phyloP scores from a whole-genome alignment of 2,113 vertebrate species.

The Vanacampus margaritifer region DNA sequence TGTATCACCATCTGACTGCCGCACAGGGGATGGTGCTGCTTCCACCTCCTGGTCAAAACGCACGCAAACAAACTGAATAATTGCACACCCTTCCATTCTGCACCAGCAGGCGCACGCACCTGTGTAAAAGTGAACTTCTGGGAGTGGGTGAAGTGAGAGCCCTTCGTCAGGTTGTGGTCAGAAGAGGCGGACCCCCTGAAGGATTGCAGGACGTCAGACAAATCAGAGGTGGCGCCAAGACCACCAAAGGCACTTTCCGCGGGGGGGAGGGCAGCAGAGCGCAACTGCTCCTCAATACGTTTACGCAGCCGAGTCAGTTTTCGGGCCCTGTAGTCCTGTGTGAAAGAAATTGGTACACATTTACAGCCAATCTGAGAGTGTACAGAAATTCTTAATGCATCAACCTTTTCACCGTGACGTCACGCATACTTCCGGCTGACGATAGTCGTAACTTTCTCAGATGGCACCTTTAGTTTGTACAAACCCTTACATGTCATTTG shows the following conservation, averaged over 20 bases:
- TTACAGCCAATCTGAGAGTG: neutral
- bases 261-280: constrained; percentile 56
- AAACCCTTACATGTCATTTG: too few relatives aligned
- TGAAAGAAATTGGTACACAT: neutral
- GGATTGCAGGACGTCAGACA: constrained; percentile 76
- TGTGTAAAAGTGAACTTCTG: constrained; percentile 83
- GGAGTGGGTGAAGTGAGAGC: constrained; percentile 84
- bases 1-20: constrained; percentile 69
- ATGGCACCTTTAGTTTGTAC: too few relatives aligned
- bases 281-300: constrained; percentile 80
- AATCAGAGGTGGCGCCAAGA: constrained; percentile 63
- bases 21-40: constrained; percentile 54
- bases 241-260: constrained; percentile 40
- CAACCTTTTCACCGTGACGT: neutral
- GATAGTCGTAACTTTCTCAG: too few relatives aligned
- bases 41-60: constrained; percentile 54
- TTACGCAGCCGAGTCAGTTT: constrained; percentile 76
- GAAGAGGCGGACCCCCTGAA: constrained; percentile 63
- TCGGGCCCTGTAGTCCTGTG: constrained; percentile 77
- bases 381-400: neutral
- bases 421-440: neutral
- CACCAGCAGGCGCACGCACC: constrained; percentile 55
- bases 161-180: constrained; percentile 70
- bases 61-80: neutral
- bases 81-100: neutral